Percentiles rank a stretch among this genome's conserved stretches.
Evolutionary conservation across 2,113 vertebrate species (phyloP).

Genomic region (Lathamus discolor): DNA sequence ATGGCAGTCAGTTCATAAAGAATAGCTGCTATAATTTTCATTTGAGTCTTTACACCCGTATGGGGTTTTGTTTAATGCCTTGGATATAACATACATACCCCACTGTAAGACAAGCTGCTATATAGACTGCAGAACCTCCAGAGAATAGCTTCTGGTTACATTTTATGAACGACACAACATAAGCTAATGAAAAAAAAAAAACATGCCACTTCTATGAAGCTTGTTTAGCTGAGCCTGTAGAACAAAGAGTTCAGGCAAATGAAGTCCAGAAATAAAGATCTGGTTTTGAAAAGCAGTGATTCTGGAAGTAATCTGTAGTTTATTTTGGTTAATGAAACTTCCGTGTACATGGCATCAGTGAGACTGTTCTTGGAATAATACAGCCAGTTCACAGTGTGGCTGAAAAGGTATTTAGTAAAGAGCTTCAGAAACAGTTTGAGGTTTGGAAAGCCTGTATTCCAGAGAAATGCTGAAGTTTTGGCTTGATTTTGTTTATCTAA

Average conservation of each 20-base stretch:
- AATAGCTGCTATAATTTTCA: background rate
- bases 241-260: background rate
- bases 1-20: background rate
- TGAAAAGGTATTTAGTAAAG: background rate
- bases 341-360: background rate
- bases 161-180: background rate
- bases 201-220: background rate
- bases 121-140: background rate
- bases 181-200: background rate
- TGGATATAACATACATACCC: background rate
- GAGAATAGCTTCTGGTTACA: background rate
- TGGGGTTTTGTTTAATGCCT: background rate
- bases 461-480: background rate
- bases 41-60: background rate
- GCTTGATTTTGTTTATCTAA: background rate
- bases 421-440: background rate
- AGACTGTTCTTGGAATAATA: background rate
- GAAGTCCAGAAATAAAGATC: background rate
- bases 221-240: background rate
- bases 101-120: background rate
- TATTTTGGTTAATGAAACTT: background rate
- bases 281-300: background rate
- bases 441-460: background rate
- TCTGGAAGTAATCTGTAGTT: background rate
- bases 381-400: background rate